Evolutionary conservation across 2,888 invertebrate species (phyloP).

Genomic region (Drosophila mulleri): DNA sequence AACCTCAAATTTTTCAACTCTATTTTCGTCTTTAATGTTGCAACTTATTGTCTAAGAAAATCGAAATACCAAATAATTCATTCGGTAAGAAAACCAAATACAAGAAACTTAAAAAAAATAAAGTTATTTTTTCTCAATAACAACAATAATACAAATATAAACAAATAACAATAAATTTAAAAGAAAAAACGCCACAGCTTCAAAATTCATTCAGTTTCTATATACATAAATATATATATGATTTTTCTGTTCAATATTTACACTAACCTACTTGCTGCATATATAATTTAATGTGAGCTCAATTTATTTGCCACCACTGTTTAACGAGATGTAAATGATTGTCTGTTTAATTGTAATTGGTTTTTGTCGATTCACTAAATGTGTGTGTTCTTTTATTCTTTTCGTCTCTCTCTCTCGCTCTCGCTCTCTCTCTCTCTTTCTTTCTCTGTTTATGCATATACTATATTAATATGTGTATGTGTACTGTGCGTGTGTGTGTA

Average conservation of each 20-base stretch:
- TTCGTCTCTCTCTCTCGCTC: slow-evolving; percentile 30
- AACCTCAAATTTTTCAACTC: slow-evolving; percentile 75
- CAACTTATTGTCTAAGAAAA: slow-evolving; percentile 84
- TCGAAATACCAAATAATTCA: slow-evolving; percentile 46
- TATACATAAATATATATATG: slow-evolving; percentile 46
- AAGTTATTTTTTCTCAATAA: slow-evolving; percentile 1
- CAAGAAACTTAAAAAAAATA: slow-evolving; percentile 10
- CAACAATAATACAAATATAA: slow-evolving; percentile 21
- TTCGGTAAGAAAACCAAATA: slow-evolving; percentile 42
- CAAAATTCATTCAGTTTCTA: slow-evolving; percentile 65
- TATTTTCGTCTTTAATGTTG: slow-evolving; percentile 85
- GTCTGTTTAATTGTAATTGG: slow-evolving; percentile 72
- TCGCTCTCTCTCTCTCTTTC: slow-evolving; percentile 10
- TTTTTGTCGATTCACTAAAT: slow-evolving; percentile 78
- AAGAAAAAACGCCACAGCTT: slow-evolving; percentile 59
- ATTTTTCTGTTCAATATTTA: slow-evolving; percentile 59
- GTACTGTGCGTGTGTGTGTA: slow-evolving; percentile 39
- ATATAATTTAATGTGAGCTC: slow-evolving; percentile 73
- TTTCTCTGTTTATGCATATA: slow-evolving; percentile 48
- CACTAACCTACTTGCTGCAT: slow-evolving; percentile 70
- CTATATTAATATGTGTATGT: slow-evolving; percentile 62
- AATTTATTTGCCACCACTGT: slow-evolving; percentile 75
- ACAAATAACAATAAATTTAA: slow-evolving; percentile 31
- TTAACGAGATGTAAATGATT: slow-evolving; percentile 73
- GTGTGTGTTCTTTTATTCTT: slow-evolving; percentile 60